A percentile compares a stretch with the other conserved stretches of the same genome.
Evolutionary conservation across 2,113 vertebrate genomes (phyloP).

Genomic region (Marmota monax): DNA sequence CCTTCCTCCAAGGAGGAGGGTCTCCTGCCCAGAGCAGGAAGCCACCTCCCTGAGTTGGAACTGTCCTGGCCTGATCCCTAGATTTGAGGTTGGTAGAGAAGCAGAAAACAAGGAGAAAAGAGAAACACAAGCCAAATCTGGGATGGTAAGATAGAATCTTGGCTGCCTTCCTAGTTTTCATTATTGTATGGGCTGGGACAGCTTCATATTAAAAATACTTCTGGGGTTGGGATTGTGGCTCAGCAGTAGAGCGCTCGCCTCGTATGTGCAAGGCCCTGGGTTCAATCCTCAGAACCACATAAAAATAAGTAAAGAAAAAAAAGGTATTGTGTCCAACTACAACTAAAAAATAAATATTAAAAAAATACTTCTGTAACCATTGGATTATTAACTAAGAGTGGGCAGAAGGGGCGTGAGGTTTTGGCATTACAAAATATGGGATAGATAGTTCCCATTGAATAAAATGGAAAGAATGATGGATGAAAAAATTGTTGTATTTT

Average conservation of each 20-base stretch:
- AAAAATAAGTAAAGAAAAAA: neutral
- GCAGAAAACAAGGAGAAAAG: neutral
- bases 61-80: neutral
- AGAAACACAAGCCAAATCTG: neutral
- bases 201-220: neutral
- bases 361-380: too few species aligned
- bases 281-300: too few species aligned
- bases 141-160: neutral
- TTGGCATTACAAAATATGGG: too few species aligned
- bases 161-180: neutral
- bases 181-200: neutral
- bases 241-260: too few species aligned
- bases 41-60: neutral
- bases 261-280: too few species aligned
- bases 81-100: neutral
- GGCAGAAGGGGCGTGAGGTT: too few species aligned
- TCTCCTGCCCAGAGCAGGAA: too few species aligned
- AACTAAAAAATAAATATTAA: too few species aligned
- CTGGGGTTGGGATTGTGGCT: neutral
- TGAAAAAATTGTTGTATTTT: neutral
- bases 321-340: too few species aligned
- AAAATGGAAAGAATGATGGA: neutral
- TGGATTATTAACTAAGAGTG: too few species aligned
- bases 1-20: neutral
- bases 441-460: neutral